These are phyloP conservation scores for Heliothis peltigera DNA, from an alignment of 2,888 invertebrate species.

Conservation along the genomic window DNA sequence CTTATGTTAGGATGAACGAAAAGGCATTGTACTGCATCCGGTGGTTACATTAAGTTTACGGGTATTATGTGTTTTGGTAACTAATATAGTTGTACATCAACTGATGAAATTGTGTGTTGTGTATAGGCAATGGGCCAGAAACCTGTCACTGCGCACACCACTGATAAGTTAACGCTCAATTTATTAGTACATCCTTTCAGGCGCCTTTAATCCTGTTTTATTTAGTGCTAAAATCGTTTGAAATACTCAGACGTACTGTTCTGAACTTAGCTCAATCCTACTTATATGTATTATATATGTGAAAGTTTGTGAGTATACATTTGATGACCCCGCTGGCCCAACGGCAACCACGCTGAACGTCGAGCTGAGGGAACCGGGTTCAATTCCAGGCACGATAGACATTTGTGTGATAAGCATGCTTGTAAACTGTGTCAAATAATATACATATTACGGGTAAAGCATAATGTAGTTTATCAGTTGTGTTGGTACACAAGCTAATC, in stretches of 20 bases:
- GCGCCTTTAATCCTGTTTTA: background rate
- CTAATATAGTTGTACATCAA: conserved; percentile 61
- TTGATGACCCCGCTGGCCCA: no score
- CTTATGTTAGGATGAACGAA: conserved; percentile 74
- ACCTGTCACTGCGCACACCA: conserved; percentile 39
- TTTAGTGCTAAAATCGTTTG: conserved; percentile 8
- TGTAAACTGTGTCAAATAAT: no score
- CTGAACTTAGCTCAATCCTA: background rate
- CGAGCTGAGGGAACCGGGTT: no score
- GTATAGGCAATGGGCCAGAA: conserved; percentile 52
- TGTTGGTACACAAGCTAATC: no score
- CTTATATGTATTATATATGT: no score
- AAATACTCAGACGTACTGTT: background rate
- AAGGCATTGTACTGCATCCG: conserved; percentile 77
- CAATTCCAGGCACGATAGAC: no score
- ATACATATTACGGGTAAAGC: no score
- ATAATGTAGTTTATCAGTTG: no score
- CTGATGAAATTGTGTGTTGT: conserved; percentile 50
- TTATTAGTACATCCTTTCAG: conserved; percentile 12
- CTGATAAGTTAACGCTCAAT: conserved; percentile 51
- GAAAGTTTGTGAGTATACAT: no score
- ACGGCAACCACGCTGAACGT: no score
- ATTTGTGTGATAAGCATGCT: no score
- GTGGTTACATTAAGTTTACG: conserved; percentile 64
- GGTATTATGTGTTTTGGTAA: conserved; percentile 58